Percentiles rank a stretch among this genome's conserved stretches.
Conservation (phyloP, 2,797 vertebrate genomes). For the Myotis daubentonii region DNA sequence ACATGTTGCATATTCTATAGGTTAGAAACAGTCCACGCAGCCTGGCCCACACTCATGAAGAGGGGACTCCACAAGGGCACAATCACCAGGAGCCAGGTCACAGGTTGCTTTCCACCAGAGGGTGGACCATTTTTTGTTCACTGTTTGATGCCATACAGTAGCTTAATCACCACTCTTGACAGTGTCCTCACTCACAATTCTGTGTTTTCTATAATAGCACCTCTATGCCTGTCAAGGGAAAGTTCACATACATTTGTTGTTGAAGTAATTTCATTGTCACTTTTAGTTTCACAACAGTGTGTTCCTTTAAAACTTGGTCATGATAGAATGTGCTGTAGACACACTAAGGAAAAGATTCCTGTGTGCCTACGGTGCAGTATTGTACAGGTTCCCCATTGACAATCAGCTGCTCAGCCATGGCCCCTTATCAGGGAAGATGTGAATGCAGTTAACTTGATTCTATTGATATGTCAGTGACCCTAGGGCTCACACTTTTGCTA, state of each 20-base stretch:
- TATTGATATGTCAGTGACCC: not conserved
- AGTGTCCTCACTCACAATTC: not conserved
- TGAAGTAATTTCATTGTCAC: not conserved
- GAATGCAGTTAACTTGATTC: slow-evolving; percentile 1
- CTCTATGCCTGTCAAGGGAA: not conserved
- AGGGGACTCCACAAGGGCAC: not conserved
- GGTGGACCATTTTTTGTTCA: not conserved
- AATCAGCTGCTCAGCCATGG: not conserved
- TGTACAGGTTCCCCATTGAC: not conserved
- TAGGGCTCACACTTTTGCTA: not conserved
- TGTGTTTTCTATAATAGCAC: not conserved
- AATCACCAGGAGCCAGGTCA: not conserved
- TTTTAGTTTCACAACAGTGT: not conserved
- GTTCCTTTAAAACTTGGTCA: not conserved
- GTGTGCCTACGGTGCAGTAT: not conserved
- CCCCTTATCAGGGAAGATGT: not conserved
- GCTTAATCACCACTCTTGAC: not conserved
- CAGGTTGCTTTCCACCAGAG: not conserved
- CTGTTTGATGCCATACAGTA: not conserved
- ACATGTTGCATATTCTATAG: not conserved
- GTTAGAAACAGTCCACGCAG: not conserved
- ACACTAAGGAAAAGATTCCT: not conserved
- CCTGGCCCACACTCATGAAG: not conserved
- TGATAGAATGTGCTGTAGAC: not conserved
- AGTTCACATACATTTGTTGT: not conserved